Evolutionary conservation across 2,113 vertebrate species (phyloP).

Genomic region (Melospiza georgiana): DNA sequence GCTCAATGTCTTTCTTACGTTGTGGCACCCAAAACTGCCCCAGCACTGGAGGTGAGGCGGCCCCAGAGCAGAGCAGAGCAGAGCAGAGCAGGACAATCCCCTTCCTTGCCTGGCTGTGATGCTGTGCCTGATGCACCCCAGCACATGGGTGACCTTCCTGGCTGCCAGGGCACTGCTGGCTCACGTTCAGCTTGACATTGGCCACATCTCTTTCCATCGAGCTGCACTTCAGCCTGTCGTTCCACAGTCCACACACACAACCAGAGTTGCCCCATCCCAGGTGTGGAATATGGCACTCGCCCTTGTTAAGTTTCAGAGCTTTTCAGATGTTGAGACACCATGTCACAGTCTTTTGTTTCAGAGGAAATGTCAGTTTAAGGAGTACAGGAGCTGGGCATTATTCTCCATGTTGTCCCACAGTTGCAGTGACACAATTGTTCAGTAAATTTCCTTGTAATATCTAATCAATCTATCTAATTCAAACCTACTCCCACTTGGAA

Average conservation of each 20-base stretch:
- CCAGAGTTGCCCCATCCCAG: neutral
- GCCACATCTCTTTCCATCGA: neutral
- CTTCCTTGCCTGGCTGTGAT: rapidly evolving
- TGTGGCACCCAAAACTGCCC: neutral
- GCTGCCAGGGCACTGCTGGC: neutral
- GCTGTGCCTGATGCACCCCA: neutral
- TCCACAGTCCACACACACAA: neutral
- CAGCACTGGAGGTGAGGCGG: neutral
- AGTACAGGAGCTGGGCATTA: neutral
- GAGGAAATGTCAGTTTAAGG: neutral
- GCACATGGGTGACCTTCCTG: rapidly evolving
- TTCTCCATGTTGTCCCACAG: neutral
- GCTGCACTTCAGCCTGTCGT: neutral
- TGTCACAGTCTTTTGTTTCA: neutral
- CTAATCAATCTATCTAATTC: neutral
- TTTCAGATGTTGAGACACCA: neutral
- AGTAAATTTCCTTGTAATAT: neutral
- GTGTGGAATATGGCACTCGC: neutral
- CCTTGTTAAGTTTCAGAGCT: neutral
- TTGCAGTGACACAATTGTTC: neutral
- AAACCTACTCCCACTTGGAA: neutral
- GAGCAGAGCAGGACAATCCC: neutral
- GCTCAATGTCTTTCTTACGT: rapidly evolving
- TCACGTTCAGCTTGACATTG: rapidly evolving
- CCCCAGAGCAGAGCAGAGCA: rapidly evolving